Evolutionary conservation across 2,797 vertebrate species (phyloP).

Genomic region (Acanthurus tractus): DNA sequence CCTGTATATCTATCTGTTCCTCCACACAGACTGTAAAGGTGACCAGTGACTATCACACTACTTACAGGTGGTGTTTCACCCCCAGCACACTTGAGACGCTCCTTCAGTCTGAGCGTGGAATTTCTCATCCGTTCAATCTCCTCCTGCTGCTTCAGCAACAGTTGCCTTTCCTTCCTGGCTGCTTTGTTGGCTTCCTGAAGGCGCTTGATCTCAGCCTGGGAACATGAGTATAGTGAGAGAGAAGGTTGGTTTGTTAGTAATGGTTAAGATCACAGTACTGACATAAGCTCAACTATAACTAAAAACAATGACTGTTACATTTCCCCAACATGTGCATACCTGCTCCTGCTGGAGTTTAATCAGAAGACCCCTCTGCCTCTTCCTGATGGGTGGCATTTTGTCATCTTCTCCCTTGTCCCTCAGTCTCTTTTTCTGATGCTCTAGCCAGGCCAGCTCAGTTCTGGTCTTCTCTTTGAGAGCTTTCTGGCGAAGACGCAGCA

Average conservation of each 20-base stretch:
- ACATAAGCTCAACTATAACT: neutral
- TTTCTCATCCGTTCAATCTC: constrained; percentile 96
- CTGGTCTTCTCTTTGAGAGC: constrained; percentile 96
- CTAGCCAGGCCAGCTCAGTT: constrained; percentile 96
- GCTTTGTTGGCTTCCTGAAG: constrained; percentile 98
- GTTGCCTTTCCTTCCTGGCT: constrained; percentile 94
- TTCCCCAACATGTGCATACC: constrained; percentile 77
- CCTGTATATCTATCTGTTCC: neutral
- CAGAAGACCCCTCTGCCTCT: constrained; percentile 94
- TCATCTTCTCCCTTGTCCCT: constrained; percentile 98
- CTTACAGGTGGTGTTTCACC: constrained; percentile 89
- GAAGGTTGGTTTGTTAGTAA: neutral
- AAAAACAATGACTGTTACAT: neutral
- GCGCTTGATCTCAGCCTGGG: constrained; percentile 95
- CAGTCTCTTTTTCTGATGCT: constrained; percentile 95
- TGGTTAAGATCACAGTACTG: neutral
- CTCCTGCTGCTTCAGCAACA: constrained; percentile 96
- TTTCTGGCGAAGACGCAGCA: constrained; percentile 94
- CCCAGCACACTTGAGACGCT: constrained; percentile 92
- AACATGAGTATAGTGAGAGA: neutral
- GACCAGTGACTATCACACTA: constrained; percentile 12
- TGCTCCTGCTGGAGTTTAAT: constrained; percentile 96
- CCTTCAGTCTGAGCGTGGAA: constrained; percentile 93
- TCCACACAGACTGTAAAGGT: neutral
- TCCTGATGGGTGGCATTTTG: constrained; percentile 98